Conservation (phyloP, 1,140 invertebrate genomes). For the Nasonia vitripennis region DNA sequence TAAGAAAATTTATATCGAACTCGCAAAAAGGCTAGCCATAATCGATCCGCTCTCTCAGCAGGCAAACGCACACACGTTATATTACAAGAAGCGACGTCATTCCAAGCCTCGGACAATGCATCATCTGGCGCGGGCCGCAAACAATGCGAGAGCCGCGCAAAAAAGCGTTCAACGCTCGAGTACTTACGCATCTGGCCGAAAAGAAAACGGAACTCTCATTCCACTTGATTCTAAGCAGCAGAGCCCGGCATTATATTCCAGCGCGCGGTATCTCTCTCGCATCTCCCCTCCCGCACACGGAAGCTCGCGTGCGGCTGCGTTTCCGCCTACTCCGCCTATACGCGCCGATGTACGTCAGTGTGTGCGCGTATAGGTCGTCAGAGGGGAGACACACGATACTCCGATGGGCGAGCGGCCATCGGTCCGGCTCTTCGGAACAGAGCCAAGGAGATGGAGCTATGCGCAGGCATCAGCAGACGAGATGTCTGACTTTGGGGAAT, state of each 20-base stretch:
- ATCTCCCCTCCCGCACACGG: not conserved
- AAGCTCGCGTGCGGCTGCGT: slow-evolving; percentile 15
- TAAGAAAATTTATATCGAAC: not conserved
- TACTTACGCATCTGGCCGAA: not conserved
- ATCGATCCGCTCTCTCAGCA: no score
- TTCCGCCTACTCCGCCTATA: not conserved
- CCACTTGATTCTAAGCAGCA: slow-evolving; percentile 29
- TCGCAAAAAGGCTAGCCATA: not conserved
- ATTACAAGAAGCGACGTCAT: no score
- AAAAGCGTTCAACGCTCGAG: not conserved
- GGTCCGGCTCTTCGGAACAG: not conserved
- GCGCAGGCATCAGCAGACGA: not conserved
- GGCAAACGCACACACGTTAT: no score
- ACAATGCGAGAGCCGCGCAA: not conserved
- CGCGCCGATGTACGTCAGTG: not conserved
- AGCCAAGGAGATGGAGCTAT: not conserved
- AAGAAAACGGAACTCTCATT: slow-evolving; percentile 18
- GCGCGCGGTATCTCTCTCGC: not conserved
- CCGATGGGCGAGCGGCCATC: not conserved
- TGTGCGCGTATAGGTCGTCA: no score
- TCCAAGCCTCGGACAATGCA: no score
- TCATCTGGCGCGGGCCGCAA: no score
- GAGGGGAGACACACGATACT: not conserved
- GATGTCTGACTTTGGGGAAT: not conserved
- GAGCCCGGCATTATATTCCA: not conserved